Evolutionary conservation across 2,888 invertebrate species (phyloP), one percentile per base, ranked within the genome.

Genomic region (Polydrusus cervinus): DNA sequence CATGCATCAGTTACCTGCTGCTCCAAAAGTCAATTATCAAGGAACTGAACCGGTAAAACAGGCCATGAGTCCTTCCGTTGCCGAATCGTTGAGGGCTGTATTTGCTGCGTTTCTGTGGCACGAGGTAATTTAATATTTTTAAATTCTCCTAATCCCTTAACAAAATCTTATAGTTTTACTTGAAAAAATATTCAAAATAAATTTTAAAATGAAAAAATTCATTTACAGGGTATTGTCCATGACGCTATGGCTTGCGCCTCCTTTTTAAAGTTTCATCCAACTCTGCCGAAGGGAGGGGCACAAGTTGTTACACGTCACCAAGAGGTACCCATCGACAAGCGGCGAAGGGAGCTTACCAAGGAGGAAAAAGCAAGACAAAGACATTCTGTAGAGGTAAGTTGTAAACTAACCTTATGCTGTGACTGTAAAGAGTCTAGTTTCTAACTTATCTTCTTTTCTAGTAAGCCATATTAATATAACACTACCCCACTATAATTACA

Each of bases 171-270:
- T 5, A 1, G 3, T 25, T 25, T 25, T 25, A 25, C 25, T 25
- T 25, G 5, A 25, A 25, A 25, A 25, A 25, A 25, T 25, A 25
- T n/a, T n/a, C n/a, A 25, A 25, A 25, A 25, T 25, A 25, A 25
- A 5, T 25, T 5, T 5, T 25, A 25, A 25, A 1, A 3, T 25
- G 25, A 5, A 25, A 25, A 25, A 34, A 5, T 25, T 25, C 5
- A 5, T 25, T 25, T 25, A 25, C 18, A 76, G 91, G 93, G 97
- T 13, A 93, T 98, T 60, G 97, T 98, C 0, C 97, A 98, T 85
- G 98, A 99, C 86, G 97, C 98, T 7, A 98, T 99, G 93, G 97
- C 98, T 0, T 98, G 97, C 85, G 97, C 98, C 0, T 96, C 98
- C 0, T 99, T 97, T 85, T 89, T 99, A 9, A 97, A 97, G 87